A percentile compares a stretch with the other conserved stretches of the same genome.
phyloP scores from a whole-genome alignment of 2,113 vertebrate species.

The Scytalopus superciliaris region DNA sequence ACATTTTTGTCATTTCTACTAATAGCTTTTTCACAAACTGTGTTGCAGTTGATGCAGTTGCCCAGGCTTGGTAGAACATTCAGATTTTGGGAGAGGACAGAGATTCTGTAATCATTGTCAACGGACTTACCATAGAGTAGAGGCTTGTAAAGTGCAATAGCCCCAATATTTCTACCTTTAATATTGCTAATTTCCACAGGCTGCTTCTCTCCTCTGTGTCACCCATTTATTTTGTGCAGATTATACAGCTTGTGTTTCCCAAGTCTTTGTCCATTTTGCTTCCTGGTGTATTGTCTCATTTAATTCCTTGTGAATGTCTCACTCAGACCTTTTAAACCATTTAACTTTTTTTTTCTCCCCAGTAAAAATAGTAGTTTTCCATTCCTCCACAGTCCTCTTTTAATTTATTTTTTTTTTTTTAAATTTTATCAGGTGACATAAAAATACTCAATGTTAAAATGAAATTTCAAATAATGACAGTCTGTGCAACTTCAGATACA shows the following conservation, averaged over 20 bases:
- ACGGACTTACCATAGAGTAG: rapidly evolving
- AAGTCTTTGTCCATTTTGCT: not conserved
- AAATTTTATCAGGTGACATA: not conserved
- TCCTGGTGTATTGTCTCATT: not conserved
- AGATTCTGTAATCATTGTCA: not conserved
- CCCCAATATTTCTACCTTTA: not conserved
- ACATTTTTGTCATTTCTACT: not conserved
- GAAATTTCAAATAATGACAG: not conserved
- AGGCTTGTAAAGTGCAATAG: not conserved
- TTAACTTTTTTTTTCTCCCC: not conserved
- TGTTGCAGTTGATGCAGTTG: not conserved
- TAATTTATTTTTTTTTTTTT: not conserved
- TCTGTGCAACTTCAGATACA: not conserved
- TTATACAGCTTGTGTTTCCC: not conserved
- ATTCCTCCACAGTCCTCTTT: rapidly evolving
- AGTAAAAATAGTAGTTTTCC: not conserved
- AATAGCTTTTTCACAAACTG: not conserved
- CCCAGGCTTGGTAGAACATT: not conserved
- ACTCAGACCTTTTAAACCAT: not conserved
- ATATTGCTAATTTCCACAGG: not conserved
- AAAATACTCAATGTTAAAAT: not conserved
- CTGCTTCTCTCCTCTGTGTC: not conserved
- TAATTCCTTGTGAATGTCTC: not conserved
- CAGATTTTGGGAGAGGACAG: not conserved
- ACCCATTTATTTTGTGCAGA: not conserved